Percentiles rank a stretch among this genome's conserved stretches.
phyloP scores from a whole-genome alignment of 2,797 vertebrate species.

The Manis pentadactyla region DNA sequence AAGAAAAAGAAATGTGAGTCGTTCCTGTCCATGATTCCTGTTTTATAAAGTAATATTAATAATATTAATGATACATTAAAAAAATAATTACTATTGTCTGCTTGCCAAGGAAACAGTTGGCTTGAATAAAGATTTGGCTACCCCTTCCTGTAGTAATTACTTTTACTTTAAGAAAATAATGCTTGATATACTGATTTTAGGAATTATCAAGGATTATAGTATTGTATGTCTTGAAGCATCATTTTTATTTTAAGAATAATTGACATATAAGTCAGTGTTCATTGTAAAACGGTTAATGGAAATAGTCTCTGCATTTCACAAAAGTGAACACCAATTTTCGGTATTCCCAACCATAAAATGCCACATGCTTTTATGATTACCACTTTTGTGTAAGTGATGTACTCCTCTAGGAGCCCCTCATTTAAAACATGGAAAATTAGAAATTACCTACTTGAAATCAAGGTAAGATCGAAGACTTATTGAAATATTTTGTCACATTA shows the following conservation, averaged over 20 bases:
- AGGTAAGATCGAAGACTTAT: not conserved
- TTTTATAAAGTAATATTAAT: not conserved
- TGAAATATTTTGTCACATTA: not conserved
- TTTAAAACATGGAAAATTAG: not conserved
- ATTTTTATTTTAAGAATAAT: not conserved
- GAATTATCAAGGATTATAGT: not conserved
- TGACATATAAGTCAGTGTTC: not conserved
- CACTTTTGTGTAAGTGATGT: rapidly evolving
- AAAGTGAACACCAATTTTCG: not conserved
- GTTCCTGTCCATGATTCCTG: not conserved
- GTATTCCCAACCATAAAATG: not conserved
- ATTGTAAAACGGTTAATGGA: not conserved
- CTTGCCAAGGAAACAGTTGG: constrained; percentile 32
- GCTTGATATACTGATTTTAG: not conserved
- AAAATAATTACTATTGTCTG: not conserved
- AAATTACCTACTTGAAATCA: not conserved
- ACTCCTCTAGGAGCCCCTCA: not conserved
- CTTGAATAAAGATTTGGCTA: not conserved
- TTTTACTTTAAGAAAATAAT: not conserved
- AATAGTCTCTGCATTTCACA: not conserved
- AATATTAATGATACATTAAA: not conserved
- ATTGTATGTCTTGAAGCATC: not conserved
- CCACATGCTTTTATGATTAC: not conserved
- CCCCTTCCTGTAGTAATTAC: not conserved
- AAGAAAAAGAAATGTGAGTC: not conserved